Conservation (phyloP, 2,113 vertebrate genomes). For the Phyllostomus discolor region DNA sequence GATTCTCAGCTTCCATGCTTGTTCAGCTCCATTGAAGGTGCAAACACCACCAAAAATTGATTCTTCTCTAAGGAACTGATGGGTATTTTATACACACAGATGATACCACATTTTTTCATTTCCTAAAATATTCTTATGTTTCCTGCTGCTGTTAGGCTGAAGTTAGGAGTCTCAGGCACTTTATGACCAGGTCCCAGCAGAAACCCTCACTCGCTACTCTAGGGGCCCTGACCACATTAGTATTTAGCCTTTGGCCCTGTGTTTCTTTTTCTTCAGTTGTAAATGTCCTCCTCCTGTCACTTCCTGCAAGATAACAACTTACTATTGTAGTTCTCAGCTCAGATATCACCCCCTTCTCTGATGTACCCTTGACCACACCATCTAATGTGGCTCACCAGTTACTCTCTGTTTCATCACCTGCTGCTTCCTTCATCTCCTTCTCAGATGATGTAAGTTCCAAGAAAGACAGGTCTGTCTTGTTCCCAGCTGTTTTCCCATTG, state of each 20-base stretch:
- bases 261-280: no score
- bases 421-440: background rate
- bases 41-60: rapidly evolving
- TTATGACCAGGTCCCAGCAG: no score
- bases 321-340: background rate
- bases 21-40: rapidly evolving
- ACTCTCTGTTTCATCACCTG: no score
- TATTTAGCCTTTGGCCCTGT: background rate
- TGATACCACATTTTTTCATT: no score
- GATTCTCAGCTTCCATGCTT: no score
- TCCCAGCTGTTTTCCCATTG: no score
- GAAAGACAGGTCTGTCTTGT: background rate
- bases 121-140: rapidly evolving
- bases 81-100: rapidly evolving
- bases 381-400: no score
- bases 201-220: background rate
- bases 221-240: rapidly evolving
- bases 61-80: background rate
- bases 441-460: background rate
- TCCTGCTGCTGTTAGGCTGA: background rate
- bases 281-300: rapidly evolving
- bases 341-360: rapidly evolving
- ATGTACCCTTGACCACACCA: rapidly evolving
- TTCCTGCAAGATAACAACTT: rapidly evolving
- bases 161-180: background rate